phyloP scores from a whole-genome alignment of 2,888 invertebrate species.

The Limulus polyphemus region DNA sequence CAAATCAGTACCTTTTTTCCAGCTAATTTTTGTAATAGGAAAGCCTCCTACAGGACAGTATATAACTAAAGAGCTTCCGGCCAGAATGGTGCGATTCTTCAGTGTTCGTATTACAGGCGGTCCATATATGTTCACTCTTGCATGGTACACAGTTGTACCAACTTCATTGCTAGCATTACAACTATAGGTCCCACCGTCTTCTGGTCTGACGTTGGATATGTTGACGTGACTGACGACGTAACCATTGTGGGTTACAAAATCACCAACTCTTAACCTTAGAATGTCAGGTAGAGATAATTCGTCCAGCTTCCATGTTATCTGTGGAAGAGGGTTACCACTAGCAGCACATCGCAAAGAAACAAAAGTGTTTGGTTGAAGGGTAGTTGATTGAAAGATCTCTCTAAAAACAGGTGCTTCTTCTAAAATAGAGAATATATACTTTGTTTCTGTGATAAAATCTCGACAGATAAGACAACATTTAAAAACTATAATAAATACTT shows the following conservation, averaged over 20 bases:
- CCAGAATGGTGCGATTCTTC: constrained; percentile 54
- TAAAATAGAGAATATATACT: too few species aligned
- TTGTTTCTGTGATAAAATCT: too few species aligned
- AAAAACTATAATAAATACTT: too few species aligned
- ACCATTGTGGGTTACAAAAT: constrained; percentile 20
- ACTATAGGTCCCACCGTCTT: constrained; percentile 36
- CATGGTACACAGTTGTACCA: constrained; percentile 31
- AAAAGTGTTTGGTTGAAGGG: constrained; percentile 16
- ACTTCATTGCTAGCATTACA: constrained; percentile 36
- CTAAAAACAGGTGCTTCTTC: too few species aligned
- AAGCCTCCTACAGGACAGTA: constrained; percentile 73
- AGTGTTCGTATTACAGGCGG: constrained; percentile 41
- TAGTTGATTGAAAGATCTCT: too few species aligned
- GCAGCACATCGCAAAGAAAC: constrained; percentile 23
- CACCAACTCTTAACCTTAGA: constrained; percentile 20
- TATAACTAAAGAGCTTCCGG: constrained; percentile 59
- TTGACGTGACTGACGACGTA: constrained; percentile 22
- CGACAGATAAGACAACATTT: too few species aligned
- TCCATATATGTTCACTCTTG: constrained; percentile 38
- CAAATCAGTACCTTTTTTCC: neutral
- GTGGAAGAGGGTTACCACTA: constrained; percentile 26
- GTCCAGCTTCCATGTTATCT: constrained; percentile 27
- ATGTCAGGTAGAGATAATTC: constrained; percentile 15
- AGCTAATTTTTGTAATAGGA: neutral
- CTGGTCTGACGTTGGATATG: constrained; percentile 12